Base-by-base conservation (phyloP, 1,140 invertebrate genomes). In the Drosophila bocqueti region DNA sequence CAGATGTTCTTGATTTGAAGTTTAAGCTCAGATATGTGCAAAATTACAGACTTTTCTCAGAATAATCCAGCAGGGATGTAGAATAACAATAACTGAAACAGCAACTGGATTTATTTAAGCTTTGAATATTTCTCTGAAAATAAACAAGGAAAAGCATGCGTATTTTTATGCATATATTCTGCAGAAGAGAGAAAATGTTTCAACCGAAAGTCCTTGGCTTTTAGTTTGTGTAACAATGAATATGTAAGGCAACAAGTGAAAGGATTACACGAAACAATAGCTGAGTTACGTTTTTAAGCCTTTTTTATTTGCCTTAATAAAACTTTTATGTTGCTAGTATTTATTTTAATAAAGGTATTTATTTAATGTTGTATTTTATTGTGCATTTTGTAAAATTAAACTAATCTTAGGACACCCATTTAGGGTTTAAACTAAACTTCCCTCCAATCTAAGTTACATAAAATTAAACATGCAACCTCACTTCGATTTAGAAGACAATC, bases 1-100 rank as follows among this genome's bases (percentile, higher is more conserved):
- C 54, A 57, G 54, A 40, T 57, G 54, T 40, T 57, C 54, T 57
- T 40, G 36, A 24, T 57, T 40, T 57, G 24, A 40, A 40, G 36
- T 40, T 57, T 40, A 40, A 26, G 36, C 36, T 21, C 2, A 7
- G 21, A n/a, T 24, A 38, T 38, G 21, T 36, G 21, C 13, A 8
- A 55, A 38, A 38, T 13, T 55, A 24, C 36, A 38, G 31, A 5
- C 31, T 55, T 21, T 38, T 55, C 16, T 0, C 4, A n/a, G 15
- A 24, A 38, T 24, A 24, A 26, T 55, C 21, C 24, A 36, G 11
- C 10, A 21, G 15, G 29, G 26, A 13, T 7, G 18, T 18, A 26
- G 8, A 16, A 49, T 15, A 34, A 34, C 9, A 49, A 49, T 26
- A 49, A 26, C 47, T 26, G 47, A 8, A 16, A 49, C 15, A 49